Conservation (phyloP, 2,888 invertebrate genomes). For the Galerucella pusilla region DNA sequence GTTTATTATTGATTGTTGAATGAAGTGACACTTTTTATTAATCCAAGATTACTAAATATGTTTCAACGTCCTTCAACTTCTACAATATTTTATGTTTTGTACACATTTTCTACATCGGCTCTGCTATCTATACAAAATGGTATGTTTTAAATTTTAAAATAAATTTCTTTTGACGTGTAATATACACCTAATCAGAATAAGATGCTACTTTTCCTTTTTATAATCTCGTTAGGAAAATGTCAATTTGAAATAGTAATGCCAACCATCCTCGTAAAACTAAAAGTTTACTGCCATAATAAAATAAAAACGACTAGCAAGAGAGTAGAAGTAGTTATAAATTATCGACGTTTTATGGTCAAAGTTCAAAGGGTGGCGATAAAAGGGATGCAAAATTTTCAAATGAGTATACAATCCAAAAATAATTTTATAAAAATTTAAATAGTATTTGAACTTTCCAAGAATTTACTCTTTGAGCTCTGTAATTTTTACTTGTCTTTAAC, state of each 20-base stretch:
- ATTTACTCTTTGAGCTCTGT: too few relatives aligned
- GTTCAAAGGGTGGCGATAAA: background rate
- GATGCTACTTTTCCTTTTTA: background rate
- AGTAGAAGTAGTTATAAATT: background rate
- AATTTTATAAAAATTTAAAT: too few relatives aligned
- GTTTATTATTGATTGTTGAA: too few relatives aligned
- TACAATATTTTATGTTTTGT: too few relatives aligned
- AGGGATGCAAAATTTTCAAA: background rate
- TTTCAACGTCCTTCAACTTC: too few relatives aligned
- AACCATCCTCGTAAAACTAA: background rate
- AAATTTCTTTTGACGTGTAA: background rate
- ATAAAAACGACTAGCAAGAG: background rate
- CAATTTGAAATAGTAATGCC: background rate
- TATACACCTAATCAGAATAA: background rate
- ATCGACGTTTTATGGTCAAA: background rate
- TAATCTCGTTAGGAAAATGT: slow-evolving; percentile 3
- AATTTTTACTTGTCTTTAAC: too few relatives aligned
- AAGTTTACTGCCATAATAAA: background rate
- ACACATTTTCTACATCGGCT: too few relatives aligned
- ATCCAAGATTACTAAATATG: too few relatives aligned
- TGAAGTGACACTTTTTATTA: too few relatives aligned
- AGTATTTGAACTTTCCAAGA: too few relatives aligned
- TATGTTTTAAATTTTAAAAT: background rate
- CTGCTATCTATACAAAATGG: background rate
- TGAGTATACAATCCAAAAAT: background rate